A percentile compares a stretch with the other conserved stretches of the same genome.
phyloP scores from a whole-genome alignment of 2,113 vertebrate species.

The Ceuthmochares aereus region DNA sequence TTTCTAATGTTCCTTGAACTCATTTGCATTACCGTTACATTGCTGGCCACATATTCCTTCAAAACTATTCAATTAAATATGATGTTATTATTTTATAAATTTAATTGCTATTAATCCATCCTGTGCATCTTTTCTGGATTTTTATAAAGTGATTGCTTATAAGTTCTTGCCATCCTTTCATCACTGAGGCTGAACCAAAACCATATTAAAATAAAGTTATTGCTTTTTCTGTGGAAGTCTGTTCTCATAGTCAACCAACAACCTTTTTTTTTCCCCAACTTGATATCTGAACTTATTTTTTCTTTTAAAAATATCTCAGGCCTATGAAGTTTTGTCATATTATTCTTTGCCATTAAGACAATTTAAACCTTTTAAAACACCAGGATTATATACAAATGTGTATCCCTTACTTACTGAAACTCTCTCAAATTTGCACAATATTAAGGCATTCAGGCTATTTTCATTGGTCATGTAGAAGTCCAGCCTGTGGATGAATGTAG shows the following conservation, averaged over 20 bases:
- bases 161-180: background rate
- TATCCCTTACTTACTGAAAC: background rate
- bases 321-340: background rate
- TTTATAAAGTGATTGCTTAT: background rate
- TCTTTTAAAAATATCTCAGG: background rate
- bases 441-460: background rate
- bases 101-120: background rate
- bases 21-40: background rate
- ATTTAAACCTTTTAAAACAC: background rate
- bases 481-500: background rate
- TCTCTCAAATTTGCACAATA: background rate
- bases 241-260: background rate
- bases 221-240: background rate
- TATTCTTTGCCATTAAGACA: background rate
- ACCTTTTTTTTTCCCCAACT: background rate
- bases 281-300: background rate
- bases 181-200: background rate
- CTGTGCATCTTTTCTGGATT: background rate
- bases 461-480: background rate
- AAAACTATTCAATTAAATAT: background rate
- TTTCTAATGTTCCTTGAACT: background rate
- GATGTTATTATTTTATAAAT: background rate
- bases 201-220: accelerated
- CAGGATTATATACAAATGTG: background rate
- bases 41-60: background rate